Evolutionary conservation across 1,140 invertebrate species (phyloP), one percentile per base, ranked within the genome.

Genomic region (Drosophila serrata): DNA sequence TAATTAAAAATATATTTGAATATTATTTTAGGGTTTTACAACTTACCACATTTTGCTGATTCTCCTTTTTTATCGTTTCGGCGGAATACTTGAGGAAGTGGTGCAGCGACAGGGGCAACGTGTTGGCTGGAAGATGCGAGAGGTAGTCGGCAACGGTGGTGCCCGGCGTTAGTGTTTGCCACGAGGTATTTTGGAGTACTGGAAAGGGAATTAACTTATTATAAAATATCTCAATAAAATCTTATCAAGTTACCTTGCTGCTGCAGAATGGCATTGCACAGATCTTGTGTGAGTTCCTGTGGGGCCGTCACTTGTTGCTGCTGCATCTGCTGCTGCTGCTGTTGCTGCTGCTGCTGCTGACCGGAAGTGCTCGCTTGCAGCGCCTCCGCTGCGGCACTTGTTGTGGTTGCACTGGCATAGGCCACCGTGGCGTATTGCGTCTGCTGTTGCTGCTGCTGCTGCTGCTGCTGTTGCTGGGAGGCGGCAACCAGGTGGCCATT

Each of bases 21-120:
- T 31, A 7, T 31, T 12, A 4, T 19, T 17, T 37, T 2, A 19
- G 1, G 12, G 5, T 13, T 7, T 24, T 5, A 24, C 8, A 17
- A 81, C 76, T 74, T 79, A 92, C 91, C 75, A 91, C 92, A 81
- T 91, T 92, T 76, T 92, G 92, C 55, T 92, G 92, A 3, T 94
- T 94, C 79, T 96, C 96, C 82, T 96, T 96, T 65, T 96, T 96
- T 53, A 96, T 96, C 68, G 94, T 95, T 82, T 96, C 96, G 1
- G 95, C 95, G 2, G 96, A 97, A 91, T 97, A 97, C 92, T 97
- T 97, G 19, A 97, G 94, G 81, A 97, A 96, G 90, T 97, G 96
- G 81, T 97, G 96, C 37, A 97, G 93, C 45, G 96, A 96, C 27
- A 97, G 91, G 1, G 96, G 96, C 79, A 97, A 90, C 4, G 96